Base-by-base conservation (phyloP, 2,797 vertebrate genomes). In the Sciurus carolinensis region DNA sequence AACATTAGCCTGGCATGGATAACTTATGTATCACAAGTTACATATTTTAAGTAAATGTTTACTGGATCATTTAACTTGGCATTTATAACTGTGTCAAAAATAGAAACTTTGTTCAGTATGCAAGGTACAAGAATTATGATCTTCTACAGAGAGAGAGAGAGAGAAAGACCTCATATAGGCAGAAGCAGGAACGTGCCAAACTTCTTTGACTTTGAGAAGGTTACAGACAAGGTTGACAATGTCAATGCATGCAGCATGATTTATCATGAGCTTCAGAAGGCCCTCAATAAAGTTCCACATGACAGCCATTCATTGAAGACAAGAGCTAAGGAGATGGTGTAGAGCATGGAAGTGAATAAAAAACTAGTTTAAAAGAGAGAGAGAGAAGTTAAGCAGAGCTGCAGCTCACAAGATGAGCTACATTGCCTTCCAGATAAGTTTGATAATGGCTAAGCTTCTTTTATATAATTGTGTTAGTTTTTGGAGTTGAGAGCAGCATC, bases 221-320 rank as follows among this genome's bases (percentile, higher is more conserved):
- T 98, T 98, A 97, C 66, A 98, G 97, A 95, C 96, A 98, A 98
- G 97, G 98, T 98, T 98, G 98, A 96, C 90, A 92, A 94, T 98
- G 98, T 98, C 98, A 98, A 95, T 44, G 86, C 96, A 96, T 98
- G 57, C 95, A 92, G 91, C 44, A 89, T 98, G 98, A 98, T 98
- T 98, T 98, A 98, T 98, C 98, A 98, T 94, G 97, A 98, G 97
- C 98, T 98, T 98, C 96, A 97, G 98, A 98, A 98, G 98, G 79
- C 93, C 98, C 97, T 98, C 98, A 98, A 98, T 98, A 98, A 98
- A 98, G 98, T 98, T 98, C 97, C 98, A 98, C 98, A 98, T 98
- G 98, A 98, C 97, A 98, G 97, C 94, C 84, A 18, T 97, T 98
- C 97, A 96, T 90, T 98, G 98, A 98, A 98, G 86, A 87, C 94